Base-by-base conservation (phyloP, 35 echinoderm and acorn worm species). In the Hemicentrotus pulcherrimus region DNA sequence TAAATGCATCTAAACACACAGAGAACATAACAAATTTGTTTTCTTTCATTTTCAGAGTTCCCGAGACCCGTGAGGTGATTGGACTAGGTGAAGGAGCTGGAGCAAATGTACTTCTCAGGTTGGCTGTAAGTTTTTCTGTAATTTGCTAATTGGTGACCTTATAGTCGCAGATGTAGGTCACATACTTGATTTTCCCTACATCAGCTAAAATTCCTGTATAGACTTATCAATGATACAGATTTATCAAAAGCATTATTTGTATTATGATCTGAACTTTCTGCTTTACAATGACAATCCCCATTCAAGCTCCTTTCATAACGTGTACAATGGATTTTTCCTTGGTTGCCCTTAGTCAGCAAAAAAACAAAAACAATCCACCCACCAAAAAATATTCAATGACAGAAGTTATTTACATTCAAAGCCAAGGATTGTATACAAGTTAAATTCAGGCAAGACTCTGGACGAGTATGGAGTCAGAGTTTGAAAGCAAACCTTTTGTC, bases 31-130 rank as follows among this genome's bases (percentile, higher is more conserved):
- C n/a, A 41, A 3, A 41, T 41, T 3, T 41, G 35, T 41, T 41
- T 41, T 41, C 14, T 95, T 31, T 97, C 47, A 19, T 94, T 88
- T 94, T 32, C 59, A 99, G 98, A 70, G 55, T 99, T 11, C 85
- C 95, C 88, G 96, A 98, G 18, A 94, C 95, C 59, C 94, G 95
- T 92, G 96, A 97, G 16, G 19, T 99, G 13, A 95, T 99, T 95
- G 98, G 98, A 55, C 50, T 99, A 97, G 98, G 98, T 92, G 98
- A 99, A 85, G 98, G 98, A 47, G 98, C 98, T 94, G 98, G 98
- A 78, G 95, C 98, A 45, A 99, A 96, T 88, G 95, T 99, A 95
- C 97, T 99, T 3, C 87, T 99, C 95, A 97, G 98, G 89, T 99
- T 96, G 95, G 92, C 97, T 50, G 98, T 99, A 95, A 99, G 98